phyloP scores from a whole-genome alignment of 1,140 invertebrate species.

The Hypsibius dujardini region DNA sequence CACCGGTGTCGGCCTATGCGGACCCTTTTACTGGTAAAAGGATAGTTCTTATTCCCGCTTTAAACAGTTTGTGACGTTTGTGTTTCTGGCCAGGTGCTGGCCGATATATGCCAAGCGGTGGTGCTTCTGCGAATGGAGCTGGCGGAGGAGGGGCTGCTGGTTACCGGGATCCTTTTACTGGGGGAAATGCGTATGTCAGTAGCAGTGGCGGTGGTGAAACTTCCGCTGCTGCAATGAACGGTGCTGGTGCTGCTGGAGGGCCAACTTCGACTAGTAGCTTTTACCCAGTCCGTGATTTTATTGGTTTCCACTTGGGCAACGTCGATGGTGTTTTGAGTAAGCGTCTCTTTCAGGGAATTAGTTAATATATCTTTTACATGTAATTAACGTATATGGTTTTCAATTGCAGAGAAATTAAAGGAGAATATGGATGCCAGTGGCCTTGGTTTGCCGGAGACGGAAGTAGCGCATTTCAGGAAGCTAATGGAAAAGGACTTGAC shows the following conservation, averaged over 20 bases:
- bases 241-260: constrained; percentile 16
- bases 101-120: constrained; percentile 35
- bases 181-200: no score
- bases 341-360: constrained; percentile 13
- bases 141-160: no score
- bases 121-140: no score
- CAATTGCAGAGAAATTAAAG: constrained; percentile 25
- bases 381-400: no score
- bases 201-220: constrained; percentile 11
- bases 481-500: neutral
- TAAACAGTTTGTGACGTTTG: constrained; percentile 18
- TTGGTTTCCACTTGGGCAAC: constrained; percentile 50
- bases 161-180: no score
- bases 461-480: constrained; percentile 20
- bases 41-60: constrained; percentile 7
- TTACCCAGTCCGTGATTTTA: constrained; percentile 37
- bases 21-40: constrained; percentile 45
- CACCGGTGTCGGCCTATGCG: constrained; percentile 17
- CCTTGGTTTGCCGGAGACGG: constrained; percentile 15
- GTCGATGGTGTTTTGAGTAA: constrained; percentile 40
- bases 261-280: constrained; percentile 23
- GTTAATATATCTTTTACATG: no score
- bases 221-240: constrained; percentile 41
- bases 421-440: constrained; percentile 24
- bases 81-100: constrained; percentile 29